Conservation (phyloP, 2,797 vertebrate genomes). For the Danio choprae region DNA sequence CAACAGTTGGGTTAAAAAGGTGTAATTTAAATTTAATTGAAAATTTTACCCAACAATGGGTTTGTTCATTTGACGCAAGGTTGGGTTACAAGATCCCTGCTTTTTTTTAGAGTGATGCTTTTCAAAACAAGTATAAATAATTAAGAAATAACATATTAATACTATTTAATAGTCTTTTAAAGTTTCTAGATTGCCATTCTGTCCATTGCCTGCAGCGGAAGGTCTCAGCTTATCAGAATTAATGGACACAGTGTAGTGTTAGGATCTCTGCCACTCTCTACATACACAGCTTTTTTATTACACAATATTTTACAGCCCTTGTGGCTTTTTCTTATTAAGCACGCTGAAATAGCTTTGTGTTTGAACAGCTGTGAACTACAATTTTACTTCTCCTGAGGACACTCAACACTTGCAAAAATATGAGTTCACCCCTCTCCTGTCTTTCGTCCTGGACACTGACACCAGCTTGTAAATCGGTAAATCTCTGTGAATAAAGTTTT, state of each 20-base stretch:
- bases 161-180: not conserved
- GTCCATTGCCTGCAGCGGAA: not conserved
- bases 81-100: too few species aligned
- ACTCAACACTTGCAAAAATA: constrained; percentile 64
- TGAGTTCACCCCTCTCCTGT: constrained; percentile 55
- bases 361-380: constrained; percentile 69
- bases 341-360: constrained; percentile 62
- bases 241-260: constrained; percentile 26
- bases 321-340: constrained; percentile 61
- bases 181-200: not conserved
- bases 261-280: constrained; percentile 40
- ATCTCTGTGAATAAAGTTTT: constrained; percentile 66
- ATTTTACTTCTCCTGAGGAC: constrained; percentile 62
- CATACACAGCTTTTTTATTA: constrained; percentile 54
- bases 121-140: not conserved
- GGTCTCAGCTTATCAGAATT: constrained; percentile 40
- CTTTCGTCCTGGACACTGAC: constrained; percentile 65
- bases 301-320: constrained; percentile 58
- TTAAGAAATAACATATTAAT: not conserved
- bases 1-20: too few species aligned
- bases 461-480: constrained; percentile 68
- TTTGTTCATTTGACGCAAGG: too few species aligned
- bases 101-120: not conserved
- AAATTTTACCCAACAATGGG: too few species aligned
- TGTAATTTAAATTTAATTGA: too few species aligned